Percentiles rank a stretch among this genome's conserved stretches.
These are phyloP conservation scores for Bruchidius siliquastri DNA, from an alignment of 2,888 invertebrate genomes.

Conservation along the genomic window DNA sequence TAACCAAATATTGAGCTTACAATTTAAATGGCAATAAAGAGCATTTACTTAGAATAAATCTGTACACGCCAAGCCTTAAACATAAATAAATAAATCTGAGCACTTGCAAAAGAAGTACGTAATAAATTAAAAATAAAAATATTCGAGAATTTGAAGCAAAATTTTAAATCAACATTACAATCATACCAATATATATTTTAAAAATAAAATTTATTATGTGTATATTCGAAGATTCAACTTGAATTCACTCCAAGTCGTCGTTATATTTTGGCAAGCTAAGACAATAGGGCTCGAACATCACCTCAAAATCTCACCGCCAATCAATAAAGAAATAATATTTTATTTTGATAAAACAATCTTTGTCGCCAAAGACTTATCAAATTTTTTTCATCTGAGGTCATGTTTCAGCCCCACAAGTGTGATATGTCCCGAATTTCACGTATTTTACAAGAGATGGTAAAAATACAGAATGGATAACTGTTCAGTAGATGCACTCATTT, in stretches of 20 bases:
- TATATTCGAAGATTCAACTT: slow-evolving; percentile 21
- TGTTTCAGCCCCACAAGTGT: not conserved
- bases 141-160: slow-evolving; percentile 21
- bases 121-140: slow-evolving; percentile 22
- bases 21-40: slow-evolving; percentile 26
- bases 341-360: not conserved
- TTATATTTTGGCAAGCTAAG: slow-evolving; percentile 16
- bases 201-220: slow-evolving; percentile 13
- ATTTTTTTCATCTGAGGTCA: not conserved
- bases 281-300: not conserved
- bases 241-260: slow-evolving; percentile 19
- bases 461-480: not conserved
- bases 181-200: slow-evolving; percentile 19
- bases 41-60: slow-evolving; percentile 24
- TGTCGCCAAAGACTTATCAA: not conserved
- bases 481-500: not conserved
- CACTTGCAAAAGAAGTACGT: slow-evolving; percentile 34
- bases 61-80: slow-evolving; percentile 30
- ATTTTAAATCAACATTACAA: slow-evolving; percentile 15
- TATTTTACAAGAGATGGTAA: not conserved
- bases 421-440: not conserved
- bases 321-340: not conserved
- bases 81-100: slow-evolving; percentile 36
- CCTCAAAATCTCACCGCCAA: not conserved
- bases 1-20: slow-evolving; percentile 25